Evolutionary conservation across 2,113 vertebrate genomes (phyloP), one percentile per base, ranked within the genome.

Genomic region (Eonycteris spelaea): DNA sequence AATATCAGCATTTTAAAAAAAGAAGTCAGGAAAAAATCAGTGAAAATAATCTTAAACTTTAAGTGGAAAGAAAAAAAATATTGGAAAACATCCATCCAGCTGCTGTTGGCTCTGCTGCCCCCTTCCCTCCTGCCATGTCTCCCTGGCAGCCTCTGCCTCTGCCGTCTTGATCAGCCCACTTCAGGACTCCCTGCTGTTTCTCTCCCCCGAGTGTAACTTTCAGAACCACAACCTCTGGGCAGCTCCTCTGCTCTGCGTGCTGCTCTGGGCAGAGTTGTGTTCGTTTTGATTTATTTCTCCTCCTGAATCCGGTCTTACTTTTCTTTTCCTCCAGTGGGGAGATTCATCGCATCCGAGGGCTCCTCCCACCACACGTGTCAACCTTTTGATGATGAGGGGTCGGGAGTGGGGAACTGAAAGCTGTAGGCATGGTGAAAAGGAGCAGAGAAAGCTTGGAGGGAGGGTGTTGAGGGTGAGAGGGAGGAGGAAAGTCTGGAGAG

Each of bases 211-310:
- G 84, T 55, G 26, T 7, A 57, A 73, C 71, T 96, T 96, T 93
- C 94, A 96, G 91, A 53, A 95, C 89, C 94, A 93, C 80, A 70
- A 15, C n/a, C 79, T 79, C 57, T 82, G 89, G 77, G 95, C 86
- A 95, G 94, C 75, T 94, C 95, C 94, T 59, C 28, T 16, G 57
- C 43, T 71, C 73, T 65, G 71, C 57, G 40, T 55, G 55, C 33
- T 1, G 24, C 82, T 68, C 30, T 4, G 11, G 43, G 26, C 4
- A 19, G 53, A 30, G 21, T 7, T 0, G 14, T 0, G 7, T 15
- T 3, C 10, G 9, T 59, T 86, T 30, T 55, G 51, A 43, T 38
- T 70, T 15, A 77, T 84, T 78, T 91, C 38, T 89, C 43, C 38
- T 82, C 48, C n/a, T 71, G 30, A 51, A 13, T 13, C 67, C 16